Base-by-base conservation (phyloP, 2,888 invertebrate genomes). In the Xestia sexstrigata region DNA sequence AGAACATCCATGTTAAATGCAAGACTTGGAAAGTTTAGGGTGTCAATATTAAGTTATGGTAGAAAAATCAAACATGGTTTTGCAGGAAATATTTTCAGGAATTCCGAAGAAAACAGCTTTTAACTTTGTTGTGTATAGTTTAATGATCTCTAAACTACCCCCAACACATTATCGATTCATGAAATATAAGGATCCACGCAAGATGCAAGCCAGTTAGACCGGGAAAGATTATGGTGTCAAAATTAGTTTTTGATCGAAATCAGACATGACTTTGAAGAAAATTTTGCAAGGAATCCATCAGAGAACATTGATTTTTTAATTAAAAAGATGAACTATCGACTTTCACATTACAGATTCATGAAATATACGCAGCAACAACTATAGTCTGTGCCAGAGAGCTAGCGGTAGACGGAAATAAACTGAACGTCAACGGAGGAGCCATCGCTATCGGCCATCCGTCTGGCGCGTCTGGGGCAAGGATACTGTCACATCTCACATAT, bases 381-480 rank as follows among this genome's bases (percentile, higher is more conserved):
- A 0, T 66, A 7, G 49, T 66, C 39, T 68, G 74, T 30, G 98
- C 99, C 9, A 99, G 99, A 92, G 99, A 98, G 85, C 97, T 99
- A 58, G 97, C 97, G 60, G 93, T 99, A 75, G 98, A 99, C 93
- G 97, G 98, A 74, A 97, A 97, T 84, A 99, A 98, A 92, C 95
- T 99, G 86, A 99, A 99, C 94, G 98, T 99, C 7, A 98, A 99
- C 94, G 99, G 99, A 45, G 99, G 99, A 72, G 99, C 99, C 74
- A 98, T 99, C 91, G 99, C 99, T 63, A 92, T 99, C 82, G 99
- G 99, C 26, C 99, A 99, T 97, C 99, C 99, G 8, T 97, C 99
- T 26, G 99, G 97, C 58, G 99, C 99, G 15, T 98, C 99, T 63
- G 99, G 99, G 11, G 97, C 98, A 23, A 97, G 99, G 93, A 55